Evolutionary conservation across 2,888 invertebrate genomes (phyloP).

Genomic region (Bombyx huttoni): DNA sequence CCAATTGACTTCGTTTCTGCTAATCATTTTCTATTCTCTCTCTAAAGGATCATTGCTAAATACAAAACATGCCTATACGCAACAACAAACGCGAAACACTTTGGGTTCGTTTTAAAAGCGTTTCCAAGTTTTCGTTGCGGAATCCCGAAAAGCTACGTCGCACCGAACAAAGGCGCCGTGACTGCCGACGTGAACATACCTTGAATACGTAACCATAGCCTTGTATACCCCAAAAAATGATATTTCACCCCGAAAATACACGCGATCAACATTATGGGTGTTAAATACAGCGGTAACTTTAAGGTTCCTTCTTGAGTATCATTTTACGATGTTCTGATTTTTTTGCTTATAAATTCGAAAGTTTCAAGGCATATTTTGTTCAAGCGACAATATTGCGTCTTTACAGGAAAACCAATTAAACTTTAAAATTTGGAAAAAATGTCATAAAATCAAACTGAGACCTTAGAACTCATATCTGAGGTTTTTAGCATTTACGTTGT

Average conservation of each 20-base stretch:
- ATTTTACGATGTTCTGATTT: neutral
- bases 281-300: constrained; percentile 7
- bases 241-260: constrained; percentile 23
- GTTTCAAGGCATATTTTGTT: too few relatives aligned
- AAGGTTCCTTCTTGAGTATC: neutral
- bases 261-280: constrained; percentile 13
- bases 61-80: neutral
- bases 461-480: too few relatives aligned
- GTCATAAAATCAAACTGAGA: too few relatives aligned
- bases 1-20: too few relatives aligned
- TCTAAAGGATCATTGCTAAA: too few relatives aligned
- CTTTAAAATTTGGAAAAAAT: too few relatives aligned
- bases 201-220: constrained; percentile 22
- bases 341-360: neutral
- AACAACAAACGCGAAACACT: neutral
- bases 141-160: constrained; percentile 16
- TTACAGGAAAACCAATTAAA: too few relatives aligned
- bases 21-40: too few relatives aligned
- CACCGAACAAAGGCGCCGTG: constrained; percentile 15
- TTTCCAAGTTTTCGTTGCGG: neutral
- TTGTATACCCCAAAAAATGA: constrained; percentile 20
- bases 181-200: constrained; percentile 11
- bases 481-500: too few relatives aligned
- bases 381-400: too few relatives aligned
- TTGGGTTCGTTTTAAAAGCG: neutral